Evolutionary conservation across 2,797 vertebrate genomes (phyloP).

Genomic region (Trachurus trachurus): DNA sequence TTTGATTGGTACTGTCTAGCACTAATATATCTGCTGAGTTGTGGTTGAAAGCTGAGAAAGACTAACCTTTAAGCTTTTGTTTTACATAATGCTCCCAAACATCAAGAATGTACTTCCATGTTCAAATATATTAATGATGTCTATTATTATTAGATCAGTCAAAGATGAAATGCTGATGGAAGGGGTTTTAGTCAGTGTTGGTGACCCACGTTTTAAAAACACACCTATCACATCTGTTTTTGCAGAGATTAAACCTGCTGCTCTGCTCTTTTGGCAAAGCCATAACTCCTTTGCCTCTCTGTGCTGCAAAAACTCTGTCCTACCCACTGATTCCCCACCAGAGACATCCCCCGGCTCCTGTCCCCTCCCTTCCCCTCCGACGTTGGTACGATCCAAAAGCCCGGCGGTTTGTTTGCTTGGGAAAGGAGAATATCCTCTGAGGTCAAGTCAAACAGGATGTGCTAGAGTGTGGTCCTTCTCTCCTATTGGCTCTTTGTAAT

Average conservation of each 20-base stretch:
- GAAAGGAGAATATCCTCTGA: slow-evolving; percentile 85
- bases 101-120: slow-evolving; percentile 1
- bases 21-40: background rate
- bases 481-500: slow-evolving; percentile 80
- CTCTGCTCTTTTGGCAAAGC: slow-evolving; percentile 44
- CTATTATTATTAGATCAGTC: background rate
- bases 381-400: slow-evolving; percentile 83
- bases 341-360: slow-evolving; percentile 69
- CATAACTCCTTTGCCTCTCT: slow-evolving; percentile 28
- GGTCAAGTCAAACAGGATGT: slow-evolving; percentile 87
- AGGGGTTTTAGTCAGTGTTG: slow-evolving; percentile 15
- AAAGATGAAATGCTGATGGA: background rate
- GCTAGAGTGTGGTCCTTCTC: slow-evolving; percentile 78
- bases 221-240: slow-evolving; percentile 22
- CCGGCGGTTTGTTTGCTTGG: slow-evolving; percentile 83
- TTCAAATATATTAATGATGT: background rate
- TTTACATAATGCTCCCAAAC: background rate
- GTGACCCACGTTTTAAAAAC: slow-evolving; percentile 9
- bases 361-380: slow-evolving; percentile 81
- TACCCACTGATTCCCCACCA: slow-evolving; percentile 68
- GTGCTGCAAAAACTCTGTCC: slow-evolving; percentile 52
- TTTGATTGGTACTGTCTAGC: background rate
- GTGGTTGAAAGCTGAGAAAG: background rate
- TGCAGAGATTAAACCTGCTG: slow-evolving; percentile 37
- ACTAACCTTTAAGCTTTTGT: background rate